These are phyloP conservation scores for Seriola rivoliana DNA, from an alignment of 2,113 vertebrate species.

Conservation along the genomic window DNA sequence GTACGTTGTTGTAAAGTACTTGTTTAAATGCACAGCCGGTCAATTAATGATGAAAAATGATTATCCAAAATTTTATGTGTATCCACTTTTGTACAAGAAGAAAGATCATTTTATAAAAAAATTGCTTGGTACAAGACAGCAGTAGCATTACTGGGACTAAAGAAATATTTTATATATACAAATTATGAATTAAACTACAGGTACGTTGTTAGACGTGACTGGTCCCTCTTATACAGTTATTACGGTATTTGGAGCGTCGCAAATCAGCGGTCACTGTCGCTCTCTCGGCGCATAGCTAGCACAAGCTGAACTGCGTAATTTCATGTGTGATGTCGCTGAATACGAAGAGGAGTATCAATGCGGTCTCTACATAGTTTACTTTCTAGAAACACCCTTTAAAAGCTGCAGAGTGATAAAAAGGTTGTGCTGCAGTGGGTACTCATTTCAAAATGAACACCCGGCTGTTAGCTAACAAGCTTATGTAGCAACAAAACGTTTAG, in stretches of 20 bases:
- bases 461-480: constrained; percentile 35
- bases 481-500: not conserved
- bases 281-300: not conserved
- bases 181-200: not conserved
- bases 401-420: not conserved
- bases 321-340: not conserved
- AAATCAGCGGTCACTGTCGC: constrained; percentile 35
- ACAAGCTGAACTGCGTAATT: constrained; percentile 39
- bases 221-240: constrained; percentile 11
- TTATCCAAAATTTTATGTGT: not conserved
- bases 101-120: too few relatives aligned
- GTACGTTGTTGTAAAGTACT: not conserved
- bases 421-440: not conserved
- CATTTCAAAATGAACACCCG: not conserved
- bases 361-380: not conserved
- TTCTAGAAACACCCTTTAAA: not conserved
- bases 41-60: not conserved
- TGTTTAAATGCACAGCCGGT: not conserved
- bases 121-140: not conserved
- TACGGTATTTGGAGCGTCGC: constrained; percentile 61
- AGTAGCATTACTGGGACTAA: too few relatives aligned
- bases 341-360: not conserved
- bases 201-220: not conserved
- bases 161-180: not conserved
- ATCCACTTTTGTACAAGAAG: not conserved